Conservation (phyloP, 2,888 invertebrate genomes). For the Plebejus anna region DNA sequence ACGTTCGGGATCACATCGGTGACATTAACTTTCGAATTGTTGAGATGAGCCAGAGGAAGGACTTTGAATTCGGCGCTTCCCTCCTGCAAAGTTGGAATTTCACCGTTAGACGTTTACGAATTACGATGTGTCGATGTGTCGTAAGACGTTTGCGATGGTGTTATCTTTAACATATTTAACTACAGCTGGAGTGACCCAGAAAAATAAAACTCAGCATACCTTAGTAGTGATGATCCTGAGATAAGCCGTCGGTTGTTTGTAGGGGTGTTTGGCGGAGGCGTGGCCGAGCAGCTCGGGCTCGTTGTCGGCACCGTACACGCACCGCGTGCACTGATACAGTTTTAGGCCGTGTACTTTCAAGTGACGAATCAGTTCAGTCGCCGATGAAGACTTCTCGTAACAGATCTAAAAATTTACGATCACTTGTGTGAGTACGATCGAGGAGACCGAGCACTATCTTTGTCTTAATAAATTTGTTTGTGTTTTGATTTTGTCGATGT, state of each 20-base stretch:
- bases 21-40: slow-evolving; percentile 48
- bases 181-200: background rate
- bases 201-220: slow-evolving; percentile 41
- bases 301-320: slow-evolving; percentile 60
- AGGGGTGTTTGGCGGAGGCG: slow-evolving; percentile 62
- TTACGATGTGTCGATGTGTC: background rate
- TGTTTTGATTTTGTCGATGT: too few species aligned
- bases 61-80: slow-evolving; percentile 54
- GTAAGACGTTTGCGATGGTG: background rate
- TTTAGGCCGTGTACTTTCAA: slow-evolving; percentile 62
- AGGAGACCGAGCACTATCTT: background rate
- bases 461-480: too few species aligned
- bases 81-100: slow-evolving; percentile 51
- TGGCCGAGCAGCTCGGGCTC: slow-evolving; percentile 59
- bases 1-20: slow-evolving; percentile 45
- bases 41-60: slow-evolving; percentile 60
- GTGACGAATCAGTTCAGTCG: slow-evolving; percentile 55
- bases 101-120: background rate
- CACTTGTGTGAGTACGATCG: background rate
- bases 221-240: slow-evolving; percentile 59
- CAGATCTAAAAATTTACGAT: slow-evolving; percentile 51
- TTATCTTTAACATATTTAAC: background rate
- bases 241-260: slow-evolving; percentile 62
- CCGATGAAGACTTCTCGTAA: slow-evolving; percentile 40
- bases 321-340: slow-evolving; percentile 69